These are phyloP conservation scores for Acestrorhynchus altus DNA, from an alignment of 2,797 vertebrate species.

Conservation along the genomic window DNA sequence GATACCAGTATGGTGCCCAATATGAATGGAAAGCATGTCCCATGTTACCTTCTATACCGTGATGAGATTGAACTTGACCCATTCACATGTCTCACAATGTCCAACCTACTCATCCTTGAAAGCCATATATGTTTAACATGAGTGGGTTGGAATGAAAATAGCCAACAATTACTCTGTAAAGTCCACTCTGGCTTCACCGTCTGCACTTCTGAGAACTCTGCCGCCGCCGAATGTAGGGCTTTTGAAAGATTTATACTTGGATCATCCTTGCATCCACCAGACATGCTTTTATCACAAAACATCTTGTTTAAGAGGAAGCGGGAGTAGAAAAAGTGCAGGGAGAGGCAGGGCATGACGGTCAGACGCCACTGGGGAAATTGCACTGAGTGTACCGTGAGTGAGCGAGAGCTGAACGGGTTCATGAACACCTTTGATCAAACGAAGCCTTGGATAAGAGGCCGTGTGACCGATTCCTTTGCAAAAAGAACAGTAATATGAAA, in stretches of 20 bases:
- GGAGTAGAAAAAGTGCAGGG: background rate
- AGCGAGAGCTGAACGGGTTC: conserved; percentile 6
- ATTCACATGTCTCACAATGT: too few relatives aligned
- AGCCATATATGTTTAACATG: too few relatives aligned
- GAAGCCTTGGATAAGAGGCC: conserved; percentile 6
- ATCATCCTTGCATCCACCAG: conserved; percentile 21
- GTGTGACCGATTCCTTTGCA: conserved; percentile 29
- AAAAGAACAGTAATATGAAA: conserved; percentile 28
- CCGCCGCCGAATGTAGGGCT: background rate
- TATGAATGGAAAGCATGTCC: too few relatives aligned
- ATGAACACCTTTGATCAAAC: conserved; percentile 28
- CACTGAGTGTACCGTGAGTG: background rate
- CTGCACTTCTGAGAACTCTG: background rate
- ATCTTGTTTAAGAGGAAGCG: background rate
- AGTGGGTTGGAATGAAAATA: background rate
- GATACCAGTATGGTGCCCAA: too few relatives aligned
- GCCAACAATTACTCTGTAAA: background rate
- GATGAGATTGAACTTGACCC: too few relatives aligned
- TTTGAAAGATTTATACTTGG: conserved; percentile 19
- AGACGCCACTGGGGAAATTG: conserved; percentile 1
- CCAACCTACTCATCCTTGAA: too few relatives aligned
- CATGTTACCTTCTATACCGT: too few relatives aligned
- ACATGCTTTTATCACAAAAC: conserved; percentile 27
- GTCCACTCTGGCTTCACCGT: background rate
- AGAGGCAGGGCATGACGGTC: background rate